Base-by-base conservation (phyloP, 37 sponge, comb jelly and placozoan species). In the Mnemiopsis leidyi region DNA sequence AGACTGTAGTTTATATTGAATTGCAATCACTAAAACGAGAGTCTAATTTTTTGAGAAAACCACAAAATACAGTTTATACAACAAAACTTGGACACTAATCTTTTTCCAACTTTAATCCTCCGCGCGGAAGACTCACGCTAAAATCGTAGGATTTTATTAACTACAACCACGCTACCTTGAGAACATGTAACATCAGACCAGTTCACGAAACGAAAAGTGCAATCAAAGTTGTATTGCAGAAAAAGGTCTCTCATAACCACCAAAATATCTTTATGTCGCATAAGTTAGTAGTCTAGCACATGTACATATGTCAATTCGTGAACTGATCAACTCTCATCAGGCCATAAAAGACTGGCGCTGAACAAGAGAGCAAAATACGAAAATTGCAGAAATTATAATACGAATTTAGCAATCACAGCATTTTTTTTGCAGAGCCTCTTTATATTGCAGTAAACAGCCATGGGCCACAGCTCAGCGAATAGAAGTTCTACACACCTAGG, bases 51-150 rank as follows among this genome's bases (percentile, higher is more conserved):
- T 69, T 28, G 73, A 69, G 73, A 69, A 69, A 69, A 69, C 73
- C 73, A 69, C 73, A 25, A 69, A 69, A 69, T 25, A 69, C 24
- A 69, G 24, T 69, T 3, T 69, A 69, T 69, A 69, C 73, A 69
- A 69, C 73, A 69, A 69, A 69, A 69, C 73, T 48, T 13, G 61
- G 61, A 48, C 61, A 48, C 13, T 48, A 18, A 48, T 48, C 61
- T 48, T 48, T 48, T 48, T 48, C 61, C 13, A 48, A 48, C 13
- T 48, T 48, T 48, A 5, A 48, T 48, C 61, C 13, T 48, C 61
- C 61, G 13, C 61, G 61, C 61, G 61, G 61, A 48, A 48, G 61
- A 48, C 13, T 5, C 61, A 48, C 61, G 61, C 5, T 48, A 48
- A 48, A 48, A 48, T 48, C 61, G 61, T 48, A 48, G 61, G 61